Percentiles rank a stretch among this genome's conserved stretches.
Conservation (phyloP, 1,140 invertebrate species). For the Kradibia gibbosae region DNA sequence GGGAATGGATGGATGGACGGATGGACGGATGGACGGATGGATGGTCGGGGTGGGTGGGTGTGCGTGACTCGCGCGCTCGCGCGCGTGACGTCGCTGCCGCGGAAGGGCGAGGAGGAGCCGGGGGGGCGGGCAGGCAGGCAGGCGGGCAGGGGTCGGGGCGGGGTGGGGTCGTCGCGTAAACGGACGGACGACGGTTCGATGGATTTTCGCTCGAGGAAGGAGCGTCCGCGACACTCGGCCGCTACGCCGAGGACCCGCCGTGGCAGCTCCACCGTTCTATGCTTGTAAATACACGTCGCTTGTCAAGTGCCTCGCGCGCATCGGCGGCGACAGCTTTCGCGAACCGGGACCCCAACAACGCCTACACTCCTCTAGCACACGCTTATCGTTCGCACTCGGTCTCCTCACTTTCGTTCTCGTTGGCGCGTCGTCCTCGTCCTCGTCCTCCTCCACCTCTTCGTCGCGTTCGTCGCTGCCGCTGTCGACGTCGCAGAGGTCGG, state of each 20-base stretch:
- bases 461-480: background rate
- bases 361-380: background rate
- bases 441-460: background rate
- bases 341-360: background rate
- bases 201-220: background rate
- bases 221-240: background rate
- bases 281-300: slow-evolving; percentile 12
- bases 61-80: too few species aligned
- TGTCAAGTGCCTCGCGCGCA: background rate
- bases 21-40: too few species aligned
- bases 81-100: too few species aligned
- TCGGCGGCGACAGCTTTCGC: too few species aligned
- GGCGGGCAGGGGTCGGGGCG: too few species aligned
- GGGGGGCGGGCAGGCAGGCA: too few species aligned
- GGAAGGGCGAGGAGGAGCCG: too few species aligned
- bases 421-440: background rate
- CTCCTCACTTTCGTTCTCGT: slow-evolving; percentile 15
- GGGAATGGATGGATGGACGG: too few species aligned
- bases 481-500: background rate
- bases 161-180: too few species aligned
- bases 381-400: background rate
- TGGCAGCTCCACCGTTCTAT: background rate
- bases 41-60: too few species aligned
- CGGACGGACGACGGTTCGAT: background rate
- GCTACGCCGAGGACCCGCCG: background rate